phyloP scores from a whole-genome alignment of 2,888 invertebrate genomes.

The Chloromyia formosa region DNA sequence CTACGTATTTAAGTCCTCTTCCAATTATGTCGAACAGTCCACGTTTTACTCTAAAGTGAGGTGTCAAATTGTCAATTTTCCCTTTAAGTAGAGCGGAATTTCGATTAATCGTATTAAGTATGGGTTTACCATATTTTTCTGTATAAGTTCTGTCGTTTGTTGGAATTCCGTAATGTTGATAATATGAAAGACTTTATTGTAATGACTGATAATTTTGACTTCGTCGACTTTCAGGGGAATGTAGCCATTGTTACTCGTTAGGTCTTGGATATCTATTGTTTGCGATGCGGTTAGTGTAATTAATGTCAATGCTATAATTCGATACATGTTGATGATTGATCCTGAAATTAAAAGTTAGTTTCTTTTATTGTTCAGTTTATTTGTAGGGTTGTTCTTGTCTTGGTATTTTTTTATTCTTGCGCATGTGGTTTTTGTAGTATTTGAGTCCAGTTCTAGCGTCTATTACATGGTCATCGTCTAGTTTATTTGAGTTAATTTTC shows the following conservation, averaged over 20 bases:
- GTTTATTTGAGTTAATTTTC: constrained; percentile 15
- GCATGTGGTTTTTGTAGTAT: constrained; percentile 22
- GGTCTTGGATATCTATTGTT: constrained; percentile 11
- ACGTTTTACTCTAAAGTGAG: constrained; percentile 1
- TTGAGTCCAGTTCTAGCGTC: constrained; percentile 2
- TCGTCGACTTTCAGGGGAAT: neutral
- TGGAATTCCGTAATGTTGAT: too few species aligned
- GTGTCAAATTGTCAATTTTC: constrained; percentile 6
- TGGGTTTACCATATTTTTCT: neutral
- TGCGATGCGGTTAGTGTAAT: too few species aligned
- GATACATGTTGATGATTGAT: neutral
- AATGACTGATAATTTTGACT: constrained; percentile 12
- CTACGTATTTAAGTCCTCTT: neutral
- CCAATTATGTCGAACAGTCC: neutral
- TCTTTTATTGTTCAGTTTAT: too few species aligned
- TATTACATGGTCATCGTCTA: constrained; percentile 32
- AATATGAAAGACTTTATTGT: constrained; percentile 12
- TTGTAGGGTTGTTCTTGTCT: constrained; percentile 23
- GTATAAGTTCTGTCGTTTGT: neutral
- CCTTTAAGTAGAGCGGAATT: neutral
- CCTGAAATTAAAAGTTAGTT: neutral
- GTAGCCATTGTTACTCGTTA: constrained; percentile 24
- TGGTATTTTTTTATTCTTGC: constrained; percentile 27
- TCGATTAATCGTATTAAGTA: neutral
- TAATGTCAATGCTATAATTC: too few species aligned